Conservation (phyloP, 2,888 invertebrate genomes). For the Argyresthia goedartella region DNA sequence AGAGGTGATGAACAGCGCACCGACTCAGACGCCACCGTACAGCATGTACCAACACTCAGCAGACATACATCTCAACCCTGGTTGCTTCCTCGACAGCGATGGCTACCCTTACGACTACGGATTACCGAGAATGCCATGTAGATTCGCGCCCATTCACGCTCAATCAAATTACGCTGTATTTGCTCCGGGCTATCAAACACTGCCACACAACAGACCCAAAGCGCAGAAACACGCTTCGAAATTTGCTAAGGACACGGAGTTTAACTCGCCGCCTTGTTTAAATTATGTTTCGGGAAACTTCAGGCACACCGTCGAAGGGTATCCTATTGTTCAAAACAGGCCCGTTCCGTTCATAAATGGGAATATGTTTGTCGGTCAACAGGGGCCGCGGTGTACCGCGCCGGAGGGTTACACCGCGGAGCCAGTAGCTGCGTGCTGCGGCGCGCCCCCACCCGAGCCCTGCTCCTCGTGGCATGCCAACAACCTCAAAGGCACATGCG, state of each 20-base stretch:
- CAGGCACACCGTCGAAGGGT: slow-evolving; percentile 85
- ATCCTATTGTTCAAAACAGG: slow-evolving; percentile 73
- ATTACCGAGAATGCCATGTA: slow-evolving; percentile 74
- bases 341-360: slow-evolving; percentile 62
- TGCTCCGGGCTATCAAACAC: slow-evolving; percentile 77
- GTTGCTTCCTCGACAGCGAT: slow-evolving; percentile 82
- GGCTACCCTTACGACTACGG: slow-evolving; percentile 86
- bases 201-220: slow-evolving; percentile 80
- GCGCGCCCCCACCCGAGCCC: slow-evolving; percentile 40
- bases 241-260: slow-evolving; percentile 62
- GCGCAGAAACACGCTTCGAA: slow-evolving; percentile 63
- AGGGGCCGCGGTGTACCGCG: slow-evolving; percentile 75
- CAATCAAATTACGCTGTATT: slow-evolving; percentile 49
- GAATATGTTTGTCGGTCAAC: slow-evolving; percentile 60
- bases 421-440: slow-evolving; percentile 57
- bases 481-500: slow-evolving; percentile 65
- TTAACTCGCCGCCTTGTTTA: slow-evolving; percentile 49
- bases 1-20: slow-evolving; percentile 27
- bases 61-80: slow-evolving; percentile 81
- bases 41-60: slow-evolving; percentile 76
- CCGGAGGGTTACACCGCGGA: slow-evolving; percentile 79
- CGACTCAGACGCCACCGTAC: slow-evolving; percentile 54
- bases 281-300: slow-evolving; percentile 56
- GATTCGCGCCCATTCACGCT: slow-evolving; percentile 43
- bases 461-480: slow-evolving; percentile 46